Percentiles rank a stretch among this genome's conserved stretches.
phyloP scores from a whole-genome alignment of 1,140 invertebrate species.

The Papilio polyxenes region DNA sequence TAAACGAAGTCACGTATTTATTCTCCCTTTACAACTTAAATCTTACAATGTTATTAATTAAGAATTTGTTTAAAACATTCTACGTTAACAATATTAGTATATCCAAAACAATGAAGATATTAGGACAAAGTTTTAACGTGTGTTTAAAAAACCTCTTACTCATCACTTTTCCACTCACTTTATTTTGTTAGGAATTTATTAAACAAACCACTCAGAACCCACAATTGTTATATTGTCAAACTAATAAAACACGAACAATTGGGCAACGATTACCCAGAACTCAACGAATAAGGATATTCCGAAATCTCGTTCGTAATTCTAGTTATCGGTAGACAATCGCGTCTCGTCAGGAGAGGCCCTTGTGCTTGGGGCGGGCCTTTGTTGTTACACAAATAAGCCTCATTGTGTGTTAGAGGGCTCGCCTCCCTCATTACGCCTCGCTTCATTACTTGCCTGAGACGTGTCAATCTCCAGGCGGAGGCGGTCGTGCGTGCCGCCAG shows the following conservation, averaged over 20 bases:
- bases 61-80: background rate
- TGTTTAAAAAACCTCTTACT: background rate
- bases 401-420: slow-evolving; percentile 49
- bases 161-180: background rate
- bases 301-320: slow-evolving; percentile 31
- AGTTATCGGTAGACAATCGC: slow-evolving; percentile 36
- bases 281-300: slow-evolving; percentile 28
- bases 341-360: slow-evolving; percentile 36
- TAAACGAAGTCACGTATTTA: background rate
- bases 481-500: slow-evolving; percentile 35
- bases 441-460: slow-evolving; percentile 46
- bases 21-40: background rate
- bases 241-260: slow-evolving; percentile 32
- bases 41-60: background rate
- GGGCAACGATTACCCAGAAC: slow-evolving; percentile 25
- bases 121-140: background rate
- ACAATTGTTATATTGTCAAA: slow-evolving; percentile 31
- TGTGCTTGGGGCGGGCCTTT: slow-evolving; percentile 46
- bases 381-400: slow-evolving; percentile 55
- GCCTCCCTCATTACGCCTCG: slow-evolving; percentile 46
- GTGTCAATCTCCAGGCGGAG: slow-evolving; percentile 48
- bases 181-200: background rate
- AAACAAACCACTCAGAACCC: slow-evolving; percentile 27
- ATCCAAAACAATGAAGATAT: background rate
- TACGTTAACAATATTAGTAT: background rate